Conservation (phyloP, 2,113 vertebrate species). For the Sander vitreus region DNA sequence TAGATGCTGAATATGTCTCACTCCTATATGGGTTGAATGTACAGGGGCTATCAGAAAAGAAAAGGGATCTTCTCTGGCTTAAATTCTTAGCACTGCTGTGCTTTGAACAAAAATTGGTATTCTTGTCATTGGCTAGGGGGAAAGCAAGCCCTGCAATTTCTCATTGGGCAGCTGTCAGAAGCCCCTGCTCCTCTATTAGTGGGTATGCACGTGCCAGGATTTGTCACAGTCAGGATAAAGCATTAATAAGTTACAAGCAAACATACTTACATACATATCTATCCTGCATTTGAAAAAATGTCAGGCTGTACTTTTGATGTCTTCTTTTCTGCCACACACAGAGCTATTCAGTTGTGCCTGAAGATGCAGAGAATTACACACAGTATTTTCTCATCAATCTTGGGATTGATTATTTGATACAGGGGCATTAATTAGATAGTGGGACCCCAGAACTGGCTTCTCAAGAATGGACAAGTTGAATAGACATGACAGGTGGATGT, state of each 20-base stretch:
- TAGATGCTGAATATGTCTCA: constrained; percentile 51
- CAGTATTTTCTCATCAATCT: constrained; percentile 43
- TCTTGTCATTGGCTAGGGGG: constrained; percentile 71
- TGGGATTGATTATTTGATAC: constrained; percentile 54
- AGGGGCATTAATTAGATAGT: constrained; percentile 45
- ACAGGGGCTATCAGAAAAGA: constrained; percentile 46
- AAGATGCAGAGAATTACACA: constrained; percentile 17
- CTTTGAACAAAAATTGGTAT: constrained; percentile 83
- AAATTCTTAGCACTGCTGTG: constrained; percentile 55
- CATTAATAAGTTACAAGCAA: constrained; percentile 54
- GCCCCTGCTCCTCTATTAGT: constrained; percentile 70
- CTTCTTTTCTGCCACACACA: constrained; percentile 18
- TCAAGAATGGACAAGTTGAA: constrained; percentile 16
- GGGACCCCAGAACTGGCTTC: constrained; percentile 28
- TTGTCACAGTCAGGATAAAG: constrained; percentile 68
- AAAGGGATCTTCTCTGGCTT: constrained; percentile 70
- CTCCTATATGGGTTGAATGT: constrained; percentile 43
- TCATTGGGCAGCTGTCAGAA: constrained; percentile 78
- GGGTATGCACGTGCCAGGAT: constrained; percentile 47
- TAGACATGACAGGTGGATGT: constrained; percentile 38
- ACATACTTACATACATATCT: constrained; percentile 49
- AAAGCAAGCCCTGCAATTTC: constrained; percentile 75
- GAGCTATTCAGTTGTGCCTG: constrained; percentile 20
- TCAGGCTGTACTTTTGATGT: constrained; percentile 34
- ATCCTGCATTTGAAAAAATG: constrained; percentile 49